phyloP scores from a whole-genome alignment of 2,888 invertebrate genomes.

The Sminthurides aquaticus region DNA sequence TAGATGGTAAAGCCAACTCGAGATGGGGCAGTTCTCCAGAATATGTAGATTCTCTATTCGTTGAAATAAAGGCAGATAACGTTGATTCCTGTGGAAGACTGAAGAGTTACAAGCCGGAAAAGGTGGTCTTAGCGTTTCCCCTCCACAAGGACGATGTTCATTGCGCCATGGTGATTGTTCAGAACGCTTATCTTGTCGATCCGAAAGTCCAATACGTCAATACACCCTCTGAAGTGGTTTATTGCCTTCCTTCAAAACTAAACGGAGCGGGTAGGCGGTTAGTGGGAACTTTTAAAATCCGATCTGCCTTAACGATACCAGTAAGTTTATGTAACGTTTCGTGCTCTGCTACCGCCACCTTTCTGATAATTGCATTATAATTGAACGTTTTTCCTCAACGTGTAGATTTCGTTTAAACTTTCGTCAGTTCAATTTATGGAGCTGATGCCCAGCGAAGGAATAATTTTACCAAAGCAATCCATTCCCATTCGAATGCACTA shows the following conservation, averaged over 20 bases:
- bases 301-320: conserved; percentile 9
- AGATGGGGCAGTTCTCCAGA: neutral
- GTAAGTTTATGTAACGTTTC: conserved; percentile 10
- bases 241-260: conserved; percentile 1
- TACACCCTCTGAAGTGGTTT: conserved; percentile 12
- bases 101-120: neutral
- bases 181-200: conserved; percentile 3
- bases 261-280: neutral
- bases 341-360: no score
- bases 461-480: conserved; percentile 7
- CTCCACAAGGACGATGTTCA: conserved; percentile 10
- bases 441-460: conserved; percentile 8
- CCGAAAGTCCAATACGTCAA: conserved; percentile 15
- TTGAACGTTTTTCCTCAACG: no score
- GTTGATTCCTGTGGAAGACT: neutral
- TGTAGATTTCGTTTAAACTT: conserved; percentile 17
- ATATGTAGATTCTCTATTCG: neutral
- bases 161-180: conserved; percentile 5
- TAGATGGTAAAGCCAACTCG: neutral
- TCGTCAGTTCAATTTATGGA: conserved; percentile 8
- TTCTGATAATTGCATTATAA: no score
- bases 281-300: conserved; percentile 12
- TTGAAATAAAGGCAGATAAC: neutral
- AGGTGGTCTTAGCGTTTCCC: conserved; percentile 4
- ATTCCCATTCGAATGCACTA: conserved; percentile 9